Evolutionary conservation across 2,888 invertebrate genomes (phyloP).

Genomic region (Lithophane socia): DNA sequence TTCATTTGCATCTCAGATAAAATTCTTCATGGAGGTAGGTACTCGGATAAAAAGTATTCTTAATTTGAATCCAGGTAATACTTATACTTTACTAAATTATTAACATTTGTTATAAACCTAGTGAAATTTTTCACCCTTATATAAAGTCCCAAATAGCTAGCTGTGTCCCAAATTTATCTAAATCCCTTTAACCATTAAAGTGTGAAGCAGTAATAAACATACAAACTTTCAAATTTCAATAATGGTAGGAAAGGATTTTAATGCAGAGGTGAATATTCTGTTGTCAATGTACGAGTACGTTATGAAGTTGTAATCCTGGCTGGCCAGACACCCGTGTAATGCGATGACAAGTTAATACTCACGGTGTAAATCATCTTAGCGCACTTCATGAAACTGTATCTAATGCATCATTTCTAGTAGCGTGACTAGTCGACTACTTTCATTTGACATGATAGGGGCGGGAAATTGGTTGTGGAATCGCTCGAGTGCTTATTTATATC

Average conservation of each 20-base stretch:
- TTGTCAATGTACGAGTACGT: constrained; percentile 44
- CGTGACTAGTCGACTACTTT: constrained; percentile 46
- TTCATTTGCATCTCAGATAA: neutral
- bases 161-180: neutral
- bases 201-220: too few species aligned
- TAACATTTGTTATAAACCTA: neutral
- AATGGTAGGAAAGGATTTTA: neutral
- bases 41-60: neutral
- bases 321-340: constrained; percentile 73
- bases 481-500: constrained; percentile 22
- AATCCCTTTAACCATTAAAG: neutral
- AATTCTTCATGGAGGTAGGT: neutral
- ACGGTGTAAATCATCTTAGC: constrained; percentile 54
- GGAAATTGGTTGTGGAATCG: constrained; percentile 34
- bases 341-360: constrained; percentile 68
- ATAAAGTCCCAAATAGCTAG: neutral
- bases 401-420: constrained; percentile 54
- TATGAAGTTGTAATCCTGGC: constrained; percentile 65
- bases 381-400: constrained; percentile 59
- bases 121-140: neutral
- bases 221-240: neutral
- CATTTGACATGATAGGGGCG: constrained; percentile 56
- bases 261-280: constrained; percentile 32
- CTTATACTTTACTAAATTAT: too few species aligned
- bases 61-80: neutral